Conservation (phyloP, 2,113 vertebrate species). For the Antidorcas marsupialis region DNA sequence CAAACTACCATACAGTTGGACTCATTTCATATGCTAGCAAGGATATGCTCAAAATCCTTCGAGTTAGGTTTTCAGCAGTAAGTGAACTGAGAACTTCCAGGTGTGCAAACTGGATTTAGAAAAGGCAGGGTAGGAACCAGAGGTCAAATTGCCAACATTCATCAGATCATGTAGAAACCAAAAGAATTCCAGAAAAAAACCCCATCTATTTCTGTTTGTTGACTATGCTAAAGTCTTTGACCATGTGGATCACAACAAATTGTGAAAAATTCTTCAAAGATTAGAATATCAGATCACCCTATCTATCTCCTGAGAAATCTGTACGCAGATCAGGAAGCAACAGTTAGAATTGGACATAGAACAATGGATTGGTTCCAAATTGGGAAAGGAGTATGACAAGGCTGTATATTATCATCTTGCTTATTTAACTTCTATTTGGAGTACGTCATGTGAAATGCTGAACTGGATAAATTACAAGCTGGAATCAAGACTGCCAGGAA, state of each 20-base stretch:
- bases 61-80: neutral
- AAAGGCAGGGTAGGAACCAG: neutral
- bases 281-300: neutral
- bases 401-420: neutral
- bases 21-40: neutral
- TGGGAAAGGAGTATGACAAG: neutral
- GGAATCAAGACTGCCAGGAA: neutral
- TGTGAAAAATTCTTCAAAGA: neutral
- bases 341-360: neutral
- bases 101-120: neutral
- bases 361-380: neutral
- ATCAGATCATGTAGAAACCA: neutral
- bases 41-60: neutral
- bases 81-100: neutral
- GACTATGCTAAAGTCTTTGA: neutral
- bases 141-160: neutral
- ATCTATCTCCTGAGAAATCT: neutral
- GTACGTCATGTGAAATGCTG: neutral
- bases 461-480: neutral
- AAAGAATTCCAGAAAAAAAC: neutral
- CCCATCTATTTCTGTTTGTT: neutral
- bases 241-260: neutral
- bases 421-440: neutral
- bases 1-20: neutral
- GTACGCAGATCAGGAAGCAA: neutral